These are phyloP conservation scores for Stichodactyla helianthus DNA, from an alignment of 64 coral and sea anemone genomes.

Conservation along the genomic window DNA sequence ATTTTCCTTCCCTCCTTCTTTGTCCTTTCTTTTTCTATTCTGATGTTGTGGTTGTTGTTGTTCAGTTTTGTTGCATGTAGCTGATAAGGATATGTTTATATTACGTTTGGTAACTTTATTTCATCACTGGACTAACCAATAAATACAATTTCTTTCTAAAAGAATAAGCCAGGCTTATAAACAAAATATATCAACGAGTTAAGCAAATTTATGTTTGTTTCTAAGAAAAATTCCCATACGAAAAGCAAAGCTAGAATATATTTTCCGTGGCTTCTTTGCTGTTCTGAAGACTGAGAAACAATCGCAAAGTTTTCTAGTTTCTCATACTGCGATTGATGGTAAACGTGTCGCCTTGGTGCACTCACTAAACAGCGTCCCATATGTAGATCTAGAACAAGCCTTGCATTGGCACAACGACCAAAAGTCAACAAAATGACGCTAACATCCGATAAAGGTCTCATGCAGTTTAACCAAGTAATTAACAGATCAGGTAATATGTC, in stretches of 20 bases:
- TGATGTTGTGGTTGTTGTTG: too few relatives aligned
- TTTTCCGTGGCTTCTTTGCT: background rate
- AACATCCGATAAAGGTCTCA: slow-evolving; percentile 74
- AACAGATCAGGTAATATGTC: slow-evolving; percentile 70
- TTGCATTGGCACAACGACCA: background rate
- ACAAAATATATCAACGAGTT: background rate
- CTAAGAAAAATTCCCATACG: background rate
- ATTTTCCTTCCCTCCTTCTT: background rate
- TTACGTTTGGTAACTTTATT: background rate
- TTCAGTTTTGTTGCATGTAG: too few relatives aligned
- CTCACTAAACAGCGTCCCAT: background rate
- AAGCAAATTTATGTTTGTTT: background rate
- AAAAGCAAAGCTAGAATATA: background rate
- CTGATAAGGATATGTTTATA: background rate
- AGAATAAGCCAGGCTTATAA: background rate
- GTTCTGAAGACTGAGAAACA: background rate
- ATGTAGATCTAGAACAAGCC: background rate
- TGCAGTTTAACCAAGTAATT: slow-evolving; percentile 96
- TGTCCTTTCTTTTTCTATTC: background rate
- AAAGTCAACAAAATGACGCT: slow-evolving; percentile 63
- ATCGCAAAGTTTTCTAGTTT: background rate
- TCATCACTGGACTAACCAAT: background rate
- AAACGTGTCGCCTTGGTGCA: background rate
- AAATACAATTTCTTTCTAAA: background rate
- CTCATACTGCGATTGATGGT: background rate